Conservation (phyloP, 2,888 invertebrate genomes). For the Anaspis maculata region DNA sequence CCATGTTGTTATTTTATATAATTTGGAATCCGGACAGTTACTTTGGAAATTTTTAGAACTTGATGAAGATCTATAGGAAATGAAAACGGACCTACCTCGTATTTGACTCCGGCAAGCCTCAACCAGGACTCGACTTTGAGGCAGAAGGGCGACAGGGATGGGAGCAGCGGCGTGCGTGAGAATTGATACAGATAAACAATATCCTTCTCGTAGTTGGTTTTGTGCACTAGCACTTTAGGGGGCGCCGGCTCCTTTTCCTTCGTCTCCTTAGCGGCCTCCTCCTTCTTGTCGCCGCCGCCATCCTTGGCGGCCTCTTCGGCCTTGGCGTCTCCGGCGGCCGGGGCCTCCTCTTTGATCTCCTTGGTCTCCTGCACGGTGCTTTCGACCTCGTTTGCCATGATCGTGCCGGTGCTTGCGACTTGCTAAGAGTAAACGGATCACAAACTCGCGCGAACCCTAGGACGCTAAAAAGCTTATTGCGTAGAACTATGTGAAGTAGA, state of each 20-base stretch:
- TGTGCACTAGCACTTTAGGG: slow-evolving; percentile 76
- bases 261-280: slow-evolving; percentile 43
- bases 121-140: slow-evolving; percentile 96
- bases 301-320: slow-evolving; percentile 41
- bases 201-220: slow-evolving; percentile 84
- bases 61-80: not conserved
- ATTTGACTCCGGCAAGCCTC: slow-evolving; percentile 81
- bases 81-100: slow-evolving; percentile 67
- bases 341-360: slow-evolving; percentile 44
- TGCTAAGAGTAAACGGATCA: not conserved
- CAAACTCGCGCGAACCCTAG: slow-evolving; percentile 1
- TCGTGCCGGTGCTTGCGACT: slow-evolving; percentile 21
- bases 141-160: slow-evolving; percentile 87
- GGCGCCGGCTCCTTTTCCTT: slow-evolving; percentile 56
- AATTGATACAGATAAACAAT: slow-evolving; percentile 91
- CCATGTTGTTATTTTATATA: no score
- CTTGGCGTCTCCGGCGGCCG: slow-evolving; percentile 42
- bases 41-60: no score
- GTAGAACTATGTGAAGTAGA: no score
- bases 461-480: slow-evolving; percentile 1
- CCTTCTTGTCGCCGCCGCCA: slow-evolving; percentile 26
- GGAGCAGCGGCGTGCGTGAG: slow-evolving; percentile 80
- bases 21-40: no score
- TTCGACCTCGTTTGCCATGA: slow-evolving; percentile 71
- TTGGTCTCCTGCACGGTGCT: slow-evolving; percentile 60